Evolutionary conservation across 2,113 vertebrate genomes (phyloP).

Genomic region (Cebus imitator): DNA sequence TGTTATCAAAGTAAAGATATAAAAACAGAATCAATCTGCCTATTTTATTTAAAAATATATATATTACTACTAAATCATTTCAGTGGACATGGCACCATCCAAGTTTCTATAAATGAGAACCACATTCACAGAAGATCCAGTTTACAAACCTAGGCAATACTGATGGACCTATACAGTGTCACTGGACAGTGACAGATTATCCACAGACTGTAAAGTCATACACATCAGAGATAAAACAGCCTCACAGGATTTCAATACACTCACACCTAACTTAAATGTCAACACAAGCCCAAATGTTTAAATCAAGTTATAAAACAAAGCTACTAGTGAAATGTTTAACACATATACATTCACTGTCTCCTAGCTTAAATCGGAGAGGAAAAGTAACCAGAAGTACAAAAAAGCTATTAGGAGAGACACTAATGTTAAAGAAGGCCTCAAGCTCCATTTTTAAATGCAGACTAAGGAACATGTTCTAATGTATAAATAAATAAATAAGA

Average conservation of each 20-base stretch:
- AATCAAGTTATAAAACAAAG: slow-evolving; percentile 30
- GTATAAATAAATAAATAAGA: not conserved
- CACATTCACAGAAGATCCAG: not conserved
- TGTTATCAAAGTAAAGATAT: not conserved
- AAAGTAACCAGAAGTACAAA: slow-evolving; percentile 2
- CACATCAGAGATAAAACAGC: not conserved
- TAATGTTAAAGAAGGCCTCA: not conserved
- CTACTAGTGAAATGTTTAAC: not conserved
- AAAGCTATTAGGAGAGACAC: not conserved
- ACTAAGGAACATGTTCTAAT: not conserved
- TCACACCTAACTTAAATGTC: not conserved
- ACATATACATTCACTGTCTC: not conserved
- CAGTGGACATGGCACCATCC: not conserved
- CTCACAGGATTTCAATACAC: not conserved
- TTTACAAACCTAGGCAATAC: not conserved
- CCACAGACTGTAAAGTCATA: not conserved
- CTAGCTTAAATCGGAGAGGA: not conserved
- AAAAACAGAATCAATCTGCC: not conserved
- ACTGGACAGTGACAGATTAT: not conserved
- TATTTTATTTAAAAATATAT: not conserved
- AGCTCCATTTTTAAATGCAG: slow-evolving; percentile 25
- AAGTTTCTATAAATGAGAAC: not conserved
- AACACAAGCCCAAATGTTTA: not conserved
- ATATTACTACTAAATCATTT: not conserved
- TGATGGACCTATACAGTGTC: not conserved